Conservation (phyloP, 92 coral and sea anemone genomes). For the Palythoa heliodiscus region DNA sequence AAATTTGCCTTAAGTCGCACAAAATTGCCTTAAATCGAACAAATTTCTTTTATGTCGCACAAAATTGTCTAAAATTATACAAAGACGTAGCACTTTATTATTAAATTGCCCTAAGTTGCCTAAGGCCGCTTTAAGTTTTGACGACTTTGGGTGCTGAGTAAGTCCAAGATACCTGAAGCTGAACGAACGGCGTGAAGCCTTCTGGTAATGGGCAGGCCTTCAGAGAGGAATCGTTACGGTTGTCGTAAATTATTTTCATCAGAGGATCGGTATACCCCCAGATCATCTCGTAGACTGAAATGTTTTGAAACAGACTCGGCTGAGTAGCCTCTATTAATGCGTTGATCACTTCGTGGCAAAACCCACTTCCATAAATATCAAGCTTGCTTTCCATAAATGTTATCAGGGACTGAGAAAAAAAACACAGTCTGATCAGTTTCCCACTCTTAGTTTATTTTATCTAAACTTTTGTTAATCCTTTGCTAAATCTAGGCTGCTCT, state of each 20-base stretch:
- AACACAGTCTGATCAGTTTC: neutral
- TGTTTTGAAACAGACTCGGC: conserved; percentile 60
- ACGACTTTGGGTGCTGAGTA: too few relatives aligned
- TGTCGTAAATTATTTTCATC: conserved; percentile 6
- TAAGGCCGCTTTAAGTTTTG: too few relatives aligned
- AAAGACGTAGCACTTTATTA: too few relatives aligned
- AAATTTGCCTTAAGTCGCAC: too few relatives aligned
- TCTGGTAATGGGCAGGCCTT: conserved; percentile 56
- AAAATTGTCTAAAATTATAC: too few relatives aligned
- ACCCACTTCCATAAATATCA: conserved; percentile 7
- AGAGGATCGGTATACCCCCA: conserved; percentile 88
- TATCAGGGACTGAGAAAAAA: conserved; percentile 10
- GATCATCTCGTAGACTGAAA: conserved; percentile 68
- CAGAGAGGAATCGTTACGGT: neutral
- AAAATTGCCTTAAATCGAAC: too few relatives aligned
- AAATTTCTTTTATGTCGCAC: too few relatives aligned
- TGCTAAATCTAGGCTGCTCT: too few relatives aligned
- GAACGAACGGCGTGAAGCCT: conserved; percentile 65
- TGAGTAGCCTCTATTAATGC: neutral
- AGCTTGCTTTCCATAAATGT: conserved; percentile 38
- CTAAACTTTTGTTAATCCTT: neutral
- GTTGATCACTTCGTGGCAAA: neutral
- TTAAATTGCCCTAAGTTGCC: too few relatives aligned
- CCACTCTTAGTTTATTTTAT: neutral
- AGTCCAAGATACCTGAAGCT: conserved; percentile 66